Percentiles rank a stretch among this genome's conserved stretches.
These are phyloP conservation scores for Tokudaia tokunoshimensis DNA, from an alignment of 2,797 vertebrate species.

Conservation along the genomic window DNA sequence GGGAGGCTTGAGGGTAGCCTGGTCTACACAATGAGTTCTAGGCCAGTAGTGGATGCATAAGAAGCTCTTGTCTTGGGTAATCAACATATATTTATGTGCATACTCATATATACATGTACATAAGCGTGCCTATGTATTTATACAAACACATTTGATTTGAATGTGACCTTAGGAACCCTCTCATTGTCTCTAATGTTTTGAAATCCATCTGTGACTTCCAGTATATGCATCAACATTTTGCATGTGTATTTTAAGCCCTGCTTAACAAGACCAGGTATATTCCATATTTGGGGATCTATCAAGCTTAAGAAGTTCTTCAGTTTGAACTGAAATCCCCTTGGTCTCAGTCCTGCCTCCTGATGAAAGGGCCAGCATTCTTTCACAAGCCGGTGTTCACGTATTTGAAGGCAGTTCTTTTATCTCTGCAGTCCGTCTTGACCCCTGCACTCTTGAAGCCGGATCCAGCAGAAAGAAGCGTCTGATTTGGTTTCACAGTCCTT, in stretches of 20 bases:
- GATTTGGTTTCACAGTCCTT: background rate
- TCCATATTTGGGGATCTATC: conserved; percentile 20
- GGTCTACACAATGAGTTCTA: background rate
- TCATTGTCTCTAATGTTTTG: background rate
- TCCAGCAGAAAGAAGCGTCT: background rate
- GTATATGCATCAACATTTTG: background rate
- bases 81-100: background rate
- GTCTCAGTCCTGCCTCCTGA: background rate
- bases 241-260: conserved; percentile 15
- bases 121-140: background rate
- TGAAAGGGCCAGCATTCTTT: background rate
- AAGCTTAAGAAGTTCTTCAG: background rate
- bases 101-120: background rate
- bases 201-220: conserved; percentile 20
- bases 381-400: background rate
- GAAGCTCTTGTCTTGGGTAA: background rate
- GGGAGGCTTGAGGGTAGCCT: background rate
- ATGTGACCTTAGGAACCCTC: background rate
- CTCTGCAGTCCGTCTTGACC: background rate
- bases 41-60: background rate
- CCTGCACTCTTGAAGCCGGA: background rate
- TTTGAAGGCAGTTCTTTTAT: background rate
- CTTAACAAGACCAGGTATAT: background rate
- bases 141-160: background rate
- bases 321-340: background rate